Evolutionary conservation across 2,888 invertebrate genomes (phyloP).

Genomic region (Thymelicus acteon): DNA sequence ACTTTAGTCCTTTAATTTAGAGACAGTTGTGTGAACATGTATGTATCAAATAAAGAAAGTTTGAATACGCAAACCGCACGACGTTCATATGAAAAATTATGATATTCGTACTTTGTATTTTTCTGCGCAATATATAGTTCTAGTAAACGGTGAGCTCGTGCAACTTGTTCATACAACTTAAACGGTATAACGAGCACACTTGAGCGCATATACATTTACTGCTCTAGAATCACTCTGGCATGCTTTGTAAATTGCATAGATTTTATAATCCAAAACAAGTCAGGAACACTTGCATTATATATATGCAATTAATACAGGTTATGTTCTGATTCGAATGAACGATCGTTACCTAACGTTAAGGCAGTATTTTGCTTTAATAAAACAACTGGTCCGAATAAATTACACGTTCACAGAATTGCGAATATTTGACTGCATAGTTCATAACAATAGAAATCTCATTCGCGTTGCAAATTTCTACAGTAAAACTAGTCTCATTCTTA

Average conservation of each 20-base stretch:
- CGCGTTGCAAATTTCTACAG: constrained; percentile 57
- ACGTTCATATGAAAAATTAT: not conserved
- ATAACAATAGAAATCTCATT: constrained; percentile 59
- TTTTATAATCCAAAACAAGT: constrained; percentile 22
- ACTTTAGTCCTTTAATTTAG: not conserved
- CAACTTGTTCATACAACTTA: constrained; percentile 1
- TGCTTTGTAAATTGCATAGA: not conserved
- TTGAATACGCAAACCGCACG: too few species aligned
- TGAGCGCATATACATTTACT: constrained; percentile 9
- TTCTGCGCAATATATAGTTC: constrained; percentile 1
- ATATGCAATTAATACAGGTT: constrained; percentile 15
- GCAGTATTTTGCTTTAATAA: constrained; percentile 20
- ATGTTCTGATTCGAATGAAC: constrained; percentile 32
- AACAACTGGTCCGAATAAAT: constrained; percentile 7
- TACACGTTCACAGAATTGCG: not conserved
- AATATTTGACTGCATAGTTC: not conserved
- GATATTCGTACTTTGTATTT: constrained; percentile 1
- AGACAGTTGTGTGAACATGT: too few species aligned
- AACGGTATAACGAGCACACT: not conserved
- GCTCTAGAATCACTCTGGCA: not conserved
- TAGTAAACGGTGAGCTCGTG: constrained; percentile 1
- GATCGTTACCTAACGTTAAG: constrained; percentile 28
- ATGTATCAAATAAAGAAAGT: too few species aligned
- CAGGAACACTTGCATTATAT: not conserved
- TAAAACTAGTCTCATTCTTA: not conserved